Base-by-base conservation (phyloP, 2,888 invertebrate genomes). In the Leptopterna dolabrata region DNA sequence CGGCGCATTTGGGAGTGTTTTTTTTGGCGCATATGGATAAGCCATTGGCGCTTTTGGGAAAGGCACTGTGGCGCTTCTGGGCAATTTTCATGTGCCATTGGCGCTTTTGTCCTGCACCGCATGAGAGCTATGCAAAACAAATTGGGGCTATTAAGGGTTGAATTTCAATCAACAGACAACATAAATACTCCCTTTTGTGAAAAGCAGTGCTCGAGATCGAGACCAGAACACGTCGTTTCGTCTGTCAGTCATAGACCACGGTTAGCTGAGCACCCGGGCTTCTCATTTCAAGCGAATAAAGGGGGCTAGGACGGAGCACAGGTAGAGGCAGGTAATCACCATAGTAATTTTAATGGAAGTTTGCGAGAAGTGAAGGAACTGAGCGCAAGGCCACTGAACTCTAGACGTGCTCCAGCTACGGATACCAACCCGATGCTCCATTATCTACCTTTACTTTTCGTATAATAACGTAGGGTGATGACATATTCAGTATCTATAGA, bases 291-390 rank as follows among this genome's bases (percentile, higher is more conserved):
- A 63, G 63, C 63, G 63, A 63, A 63, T 63, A 63, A 24, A 63
- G 7, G 63, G 63, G 63, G 63, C 63, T 24, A 19, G 6, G 24
- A 9, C 24, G 63, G 24, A n/a, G 51, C n/a, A 51, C n/a, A 51
- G 51, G 51, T 51, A 51, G 51, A 51, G 51, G 51, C n/a, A 51
- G 63, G 63, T 63, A 63, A 63, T 63, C 63, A 63, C 63, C 63
- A 24, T 63, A 63, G 63, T 63, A 27, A 63, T 63, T 63, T 63
- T 63, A 63, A 63, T 63, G 63, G 63, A 63, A 63, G 63, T 63
- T 63, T 63, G 63, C 63, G 24, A 63, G 63, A 63, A 24, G 63
- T 63, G 63, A 63, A 63, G 63, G 63, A 63, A 63, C 63, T 24
- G 63, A 63, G 63, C 19, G 63, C 63, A 63, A 63, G 63, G 63